Evolutionary conservation across 2,113 vertebrate genomes (phyloP), one percentile per base, ranked within the genome.

Genomic region (Lagopus leucura): DNA sequence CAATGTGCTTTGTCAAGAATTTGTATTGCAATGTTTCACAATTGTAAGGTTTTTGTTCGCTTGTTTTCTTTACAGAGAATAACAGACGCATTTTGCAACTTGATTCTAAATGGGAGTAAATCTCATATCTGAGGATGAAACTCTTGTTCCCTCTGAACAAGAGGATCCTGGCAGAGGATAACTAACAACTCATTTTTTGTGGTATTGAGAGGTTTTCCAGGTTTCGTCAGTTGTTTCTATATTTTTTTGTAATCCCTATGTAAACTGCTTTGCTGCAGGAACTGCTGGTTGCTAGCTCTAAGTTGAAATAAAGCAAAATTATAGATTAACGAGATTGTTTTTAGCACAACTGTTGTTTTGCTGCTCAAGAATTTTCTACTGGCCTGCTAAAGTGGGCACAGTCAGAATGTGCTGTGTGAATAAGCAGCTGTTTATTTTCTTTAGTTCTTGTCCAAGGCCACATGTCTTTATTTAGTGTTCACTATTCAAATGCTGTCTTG

Each of bases 381-480:
- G 80, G 28, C n/a, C 28, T 75, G 8, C 22, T 28, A 18, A 85
- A 57, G 22, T 58, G 13, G 50, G 30, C 17, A 21, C 5, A 63
- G n/a, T 30, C 47, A 34, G 22, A 34, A 11, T 24, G 10, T 25
- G 38, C 45, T 9, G 3, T 10, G 13, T 43, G 73, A 64, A 43
- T 60, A 40, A 61, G 48, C 58, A 60, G 27, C 8, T 10, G 6
- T 60, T 38, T 71, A 19, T 25, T 64, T 82, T 63, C 32, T 32
- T 76, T 45, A 74, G 3, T 55, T 80, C n/a, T 55, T 55, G 25
- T 21, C 42, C 24, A 7, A 0, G 0, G n/a, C 17, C 10, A 18
- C 0, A 2, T n/a, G 40, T 65, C 63, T 28, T 61, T 65, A 16
- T 4, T 13, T 47, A 8, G 11, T 61, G 21, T 47, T 90, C 8